A percentile compares a stretch with the other conserved stretches of the same genome.
Evolutionary conservation across 2,888 invertebrate genomes (phyloP).

Genomic region (Cheilosia soror): DNA sequence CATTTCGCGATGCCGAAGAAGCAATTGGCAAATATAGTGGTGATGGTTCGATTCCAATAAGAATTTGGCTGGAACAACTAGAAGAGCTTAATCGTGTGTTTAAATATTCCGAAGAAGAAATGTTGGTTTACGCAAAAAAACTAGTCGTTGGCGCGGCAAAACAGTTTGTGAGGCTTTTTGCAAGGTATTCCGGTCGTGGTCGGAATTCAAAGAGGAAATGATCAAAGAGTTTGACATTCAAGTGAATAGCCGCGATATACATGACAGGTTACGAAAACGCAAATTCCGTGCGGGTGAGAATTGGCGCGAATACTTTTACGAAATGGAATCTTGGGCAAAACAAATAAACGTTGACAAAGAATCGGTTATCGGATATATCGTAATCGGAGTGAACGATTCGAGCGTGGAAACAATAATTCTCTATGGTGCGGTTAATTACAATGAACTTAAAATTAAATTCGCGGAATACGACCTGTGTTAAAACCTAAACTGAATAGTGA

Average conservation of each 20-base stretch:
- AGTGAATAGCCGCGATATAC: slow-evolving; percentile 3
- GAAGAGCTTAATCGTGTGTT: slow-evolving; percentile 5
- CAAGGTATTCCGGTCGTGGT: slow-evolving; percentile 1
- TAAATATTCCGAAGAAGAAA: slow-evolving; percentile 12
- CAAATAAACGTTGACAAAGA: no score
- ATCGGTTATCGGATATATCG: no score
- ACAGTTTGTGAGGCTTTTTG: neutral
- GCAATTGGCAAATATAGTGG: slow-evolving; percentile 6
- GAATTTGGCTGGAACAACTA: slow-evolving; percentile 3
- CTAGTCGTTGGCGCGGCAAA: neutral
- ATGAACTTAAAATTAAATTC: no score
- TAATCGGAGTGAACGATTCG: no score
- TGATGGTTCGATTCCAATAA: slow-evolving; percentile 1
- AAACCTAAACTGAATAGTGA: no score
- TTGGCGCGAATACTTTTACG: no score
- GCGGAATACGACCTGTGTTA: no score
- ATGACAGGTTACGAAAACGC: neutral
- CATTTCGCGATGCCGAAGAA: slow-evolving; percentile 1
- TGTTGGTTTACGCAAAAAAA: neutral
- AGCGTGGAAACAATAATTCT: no score
- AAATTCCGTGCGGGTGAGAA: slow-evolving; percentile 5
- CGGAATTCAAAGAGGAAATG: slow-evolving; percentile 2
- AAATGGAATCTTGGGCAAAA: no score
- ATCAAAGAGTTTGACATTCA: neutral
- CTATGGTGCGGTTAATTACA: no score